These are phyloP conservation scores for Propithecus coquereli DNA, from an alignment of 2,113 vertebrate genomes.

Conservation along the genomic window DNA sequence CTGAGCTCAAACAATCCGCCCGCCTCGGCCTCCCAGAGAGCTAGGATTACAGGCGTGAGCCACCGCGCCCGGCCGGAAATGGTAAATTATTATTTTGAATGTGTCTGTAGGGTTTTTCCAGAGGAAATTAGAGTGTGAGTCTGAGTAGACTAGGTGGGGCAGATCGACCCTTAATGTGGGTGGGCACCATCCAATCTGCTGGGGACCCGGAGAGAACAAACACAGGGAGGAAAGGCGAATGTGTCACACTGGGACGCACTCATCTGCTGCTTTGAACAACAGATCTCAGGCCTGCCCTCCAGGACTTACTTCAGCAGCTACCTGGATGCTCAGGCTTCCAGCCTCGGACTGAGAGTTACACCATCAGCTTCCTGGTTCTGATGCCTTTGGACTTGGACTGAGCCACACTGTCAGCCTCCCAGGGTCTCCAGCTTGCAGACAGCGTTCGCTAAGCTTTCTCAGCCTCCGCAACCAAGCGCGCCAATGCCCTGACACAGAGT, in stretches of 20 bases:
- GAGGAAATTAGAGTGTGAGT: not conserved
- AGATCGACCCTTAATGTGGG: not conserved
- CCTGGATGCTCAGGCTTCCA: not conserved
- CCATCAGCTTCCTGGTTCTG: not conserved
- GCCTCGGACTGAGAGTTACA: not conserved
- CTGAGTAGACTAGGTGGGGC: not conserved
- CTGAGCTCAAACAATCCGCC: too few relatives aligned
- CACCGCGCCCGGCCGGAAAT: too few relatives aligned
- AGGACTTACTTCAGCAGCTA: not conserved
- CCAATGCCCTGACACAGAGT: too few relatives aligned
- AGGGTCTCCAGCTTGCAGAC: not conserved
- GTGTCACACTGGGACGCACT: not conserved
- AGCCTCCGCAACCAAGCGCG: not conserved
- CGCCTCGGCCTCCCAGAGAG: too few relatives aligned
- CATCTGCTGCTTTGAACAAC: not conserved
- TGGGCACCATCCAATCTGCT: not conserved
- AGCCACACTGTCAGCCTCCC: not conserved
- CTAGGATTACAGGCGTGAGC: too few relatives aligned
- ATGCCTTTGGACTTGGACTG: not conserved
- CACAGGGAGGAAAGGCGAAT: not conserved
- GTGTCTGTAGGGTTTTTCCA: not conserved
- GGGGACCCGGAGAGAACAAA: not conserved
- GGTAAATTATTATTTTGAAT: not conserved
- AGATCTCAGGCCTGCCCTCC: not conserved
- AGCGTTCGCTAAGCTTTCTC: not conserved